Conservation (phyloP, 2,888 invertebrate species). For the Seira ritae region DNA sequence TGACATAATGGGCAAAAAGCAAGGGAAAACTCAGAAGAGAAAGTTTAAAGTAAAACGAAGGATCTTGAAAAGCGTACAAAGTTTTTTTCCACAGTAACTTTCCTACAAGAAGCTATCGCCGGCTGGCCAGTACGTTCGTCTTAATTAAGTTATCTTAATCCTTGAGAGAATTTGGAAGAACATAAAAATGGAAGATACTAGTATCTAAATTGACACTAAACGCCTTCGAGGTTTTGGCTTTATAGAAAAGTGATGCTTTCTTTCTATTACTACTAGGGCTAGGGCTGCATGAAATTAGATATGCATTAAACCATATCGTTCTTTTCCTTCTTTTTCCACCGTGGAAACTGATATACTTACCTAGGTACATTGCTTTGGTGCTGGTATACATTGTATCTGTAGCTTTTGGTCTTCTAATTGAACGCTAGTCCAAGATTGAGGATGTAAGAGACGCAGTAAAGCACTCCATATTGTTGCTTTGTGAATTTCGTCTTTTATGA, state of each 20-base stretch:
- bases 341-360: neutral
- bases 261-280: conserved; percentile 24
- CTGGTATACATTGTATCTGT: neutral
- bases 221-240: conserved; percentile 41
- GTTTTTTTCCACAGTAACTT: neutral
- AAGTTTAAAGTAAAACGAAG: too few relatives aligned
- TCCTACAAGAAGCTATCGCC: too few relatives aligned
- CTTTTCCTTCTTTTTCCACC: neutral
- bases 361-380: too few relatives aligned
- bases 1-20: too few relatives aligned
- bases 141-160: conserved; percentile 6
- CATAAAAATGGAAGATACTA: conserved; percentile 43
- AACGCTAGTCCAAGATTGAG: neutral
- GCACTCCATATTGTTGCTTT: neutral
- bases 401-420: neutral
- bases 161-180: conserved; percentile 39
- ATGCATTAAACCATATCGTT: neutral
- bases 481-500: conserved; percentile 19
- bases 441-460: neutral
- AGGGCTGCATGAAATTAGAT: conserved; percentile 13
- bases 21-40: too few relatives aligned
- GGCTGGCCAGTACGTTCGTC: neutral
- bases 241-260: conserved; percentile 19
- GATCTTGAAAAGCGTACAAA: neutral
- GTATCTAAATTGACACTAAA: conserved; percentile 64